Evolutionary conservation across 2,797 vertebrate genomes (phyloP), one percentile per base, ranked within the genome.

Genomic region (Phrynocephalus forsythii): DNA sequence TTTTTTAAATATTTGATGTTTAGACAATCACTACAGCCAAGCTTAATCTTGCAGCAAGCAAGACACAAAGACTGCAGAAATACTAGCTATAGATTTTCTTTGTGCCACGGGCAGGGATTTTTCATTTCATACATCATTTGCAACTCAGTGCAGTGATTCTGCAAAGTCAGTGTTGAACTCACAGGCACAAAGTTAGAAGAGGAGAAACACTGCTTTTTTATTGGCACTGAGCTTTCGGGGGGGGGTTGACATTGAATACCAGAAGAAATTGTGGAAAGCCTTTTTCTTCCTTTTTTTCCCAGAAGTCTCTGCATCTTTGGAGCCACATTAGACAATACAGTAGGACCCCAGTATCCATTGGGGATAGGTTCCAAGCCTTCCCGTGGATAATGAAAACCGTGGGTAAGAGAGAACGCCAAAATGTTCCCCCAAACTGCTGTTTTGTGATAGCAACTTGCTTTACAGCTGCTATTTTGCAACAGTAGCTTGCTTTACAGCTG

Each of bases 121-220:
- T 91, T 94, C 84, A 89, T 94, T 94, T 95, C 90, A 91, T 95
- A 94, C 83, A 90, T 89, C 85, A 92, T 94, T 95, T 95, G 81
- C 86, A 93, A 91, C 88, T 92, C 89, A 85, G 89, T 89, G 84
- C 85, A 88, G 68, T 86, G 84, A 90, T 91, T 94, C 83, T 88
- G 79, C 10, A 22, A 88, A 92, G 85, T 88, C 90, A 88, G 80
- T 90, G 81, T 80, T 73, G 83, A 38, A 82, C 28, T 92, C 30
- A 67, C 28, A 80, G 72, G 66, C 24, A 89, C 20, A 71, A 94
- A 93, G 60, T 91, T 84, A 84, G 56, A 66, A 63, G 60, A 20
- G 60, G 85, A 85, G 18, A 88, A 86, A 68, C 69, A 38, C 13
- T 22, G 63, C 1, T 18, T 79, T 86, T 72, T 92, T 88, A 60